A percentile compares a stretch with the other conserved stretches of the same genome.
phyloP scores from a whole-genome alignment of 2,797 vertebrate genomes.

The Monodelphis domestica region DNA sequence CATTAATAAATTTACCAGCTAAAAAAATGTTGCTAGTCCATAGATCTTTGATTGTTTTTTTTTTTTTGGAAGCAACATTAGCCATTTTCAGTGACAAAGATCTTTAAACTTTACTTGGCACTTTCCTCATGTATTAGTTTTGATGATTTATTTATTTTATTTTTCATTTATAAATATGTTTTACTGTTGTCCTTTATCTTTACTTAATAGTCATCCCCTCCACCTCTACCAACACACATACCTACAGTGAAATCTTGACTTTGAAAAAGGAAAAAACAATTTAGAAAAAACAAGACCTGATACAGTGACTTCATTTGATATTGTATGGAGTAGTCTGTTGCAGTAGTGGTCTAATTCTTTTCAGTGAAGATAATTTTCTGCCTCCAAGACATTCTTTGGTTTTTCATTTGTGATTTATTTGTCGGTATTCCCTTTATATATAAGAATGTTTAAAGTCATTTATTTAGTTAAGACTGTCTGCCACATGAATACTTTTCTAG shows the following conservation, averaged over 20 bases:
- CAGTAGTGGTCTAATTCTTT: not conserved
- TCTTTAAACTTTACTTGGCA: not conserved
- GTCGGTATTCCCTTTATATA: not conserved
- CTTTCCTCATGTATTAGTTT: not conserved
- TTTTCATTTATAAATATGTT: not conserved
- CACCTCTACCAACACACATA: no score
- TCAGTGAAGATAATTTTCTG: not conserved
- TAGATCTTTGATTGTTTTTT: not conserved
- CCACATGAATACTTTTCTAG: not conserved
- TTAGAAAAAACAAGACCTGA: not conserved
- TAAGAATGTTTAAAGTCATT: no score
- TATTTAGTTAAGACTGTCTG: no score
- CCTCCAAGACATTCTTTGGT: rapidly evolving
- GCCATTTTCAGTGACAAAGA: not conserved
- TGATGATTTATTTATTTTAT: not conserved
- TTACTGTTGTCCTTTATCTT: not conserved
- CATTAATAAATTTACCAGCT: not conserved
- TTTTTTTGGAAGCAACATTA: not conserved
- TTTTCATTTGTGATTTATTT: not conserved
- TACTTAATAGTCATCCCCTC: not conserved
- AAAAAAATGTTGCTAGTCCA: not conserved
- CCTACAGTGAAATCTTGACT: no score
- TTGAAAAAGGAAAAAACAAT: no score
- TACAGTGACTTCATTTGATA: not conserved
- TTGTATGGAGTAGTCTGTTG: not conserved